phyloP scores from a whole-genome alignment of 2,797 vertebrate genomes.

The Astyanax mexicanus region DNA sequence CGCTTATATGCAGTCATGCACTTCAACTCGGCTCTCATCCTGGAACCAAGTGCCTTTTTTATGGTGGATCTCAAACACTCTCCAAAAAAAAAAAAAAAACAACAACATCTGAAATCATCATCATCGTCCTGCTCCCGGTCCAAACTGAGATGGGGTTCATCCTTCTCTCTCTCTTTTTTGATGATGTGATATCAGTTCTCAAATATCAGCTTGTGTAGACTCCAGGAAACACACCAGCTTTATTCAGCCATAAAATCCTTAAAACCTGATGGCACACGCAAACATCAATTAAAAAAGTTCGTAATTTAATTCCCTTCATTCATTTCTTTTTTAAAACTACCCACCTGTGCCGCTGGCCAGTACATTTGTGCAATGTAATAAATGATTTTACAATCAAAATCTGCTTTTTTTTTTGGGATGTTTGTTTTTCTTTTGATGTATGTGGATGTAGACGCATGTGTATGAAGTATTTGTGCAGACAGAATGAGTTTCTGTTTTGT shows the following conservation, averaged over 20 bases:
- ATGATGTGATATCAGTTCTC: conserved; percentile 12
- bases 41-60: conserved; percentile 93
- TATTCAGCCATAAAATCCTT: conserved; percentile 29
- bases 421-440: no score
- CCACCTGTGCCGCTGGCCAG: conserved; percentile 54
- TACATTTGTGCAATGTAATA: conserved; percentile 71
- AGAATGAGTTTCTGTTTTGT: no score
- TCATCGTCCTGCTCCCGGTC: background rate
- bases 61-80: conserved; percentile 67
- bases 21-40: conserved; percentile 79
- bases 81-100: no score
- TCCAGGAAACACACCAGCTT: conserved; percentile 37
- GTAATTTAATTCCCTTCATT: conserved; percentile 37
- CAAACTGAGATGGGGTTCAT: background rate
- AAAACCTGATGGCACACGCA: conserved; percentile 21
- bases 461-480: no score
- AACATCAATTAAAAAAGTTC: conserved; percentile 40
- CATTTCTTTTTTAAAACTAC: conserved; percentile 58
- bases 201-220: conserved; percentile 17
- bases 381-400: conserved; percentile 59
- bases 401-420: background rate
- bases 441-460: no score
- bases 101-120: conserved; percentile 20
- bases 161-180: conserved; percentile 11
- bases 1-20: conserved; percentile 84